phyloP scores from a whole-genome alignment of 2,888 invertebrate species.

The Nasonovia ribisnigri region DNA sequence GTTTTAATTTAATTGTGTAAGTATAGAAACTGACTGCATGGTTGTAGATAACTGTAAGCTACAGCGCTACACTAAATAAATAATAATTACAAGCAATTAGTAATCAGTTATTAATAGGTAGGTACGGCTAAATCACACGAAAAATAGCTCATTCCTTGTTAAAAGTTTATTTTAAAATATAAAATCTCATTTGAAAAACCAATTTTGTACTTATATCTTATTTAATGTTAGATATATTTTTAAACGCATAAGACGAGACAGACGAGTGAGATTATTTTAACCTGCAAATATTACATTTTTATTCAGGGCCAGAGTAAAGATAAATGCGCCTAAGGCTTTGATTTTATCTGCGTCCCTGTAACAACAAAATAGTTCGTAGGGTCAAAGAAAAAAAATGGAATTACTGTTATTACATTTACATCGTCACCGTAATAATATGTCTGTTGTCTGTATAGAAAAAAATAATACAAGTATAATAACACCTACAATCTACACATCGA shows the following conservation, averaged over 20 bases:
- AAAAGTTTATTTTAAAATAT: not conserved
- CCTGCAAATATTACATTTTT: not conserved
- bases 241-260: not conserved
- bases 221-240: not conserved
- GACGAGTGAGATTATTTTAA: not conserved
- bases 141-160: not conserved
- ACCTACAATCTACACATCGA: not conserved
- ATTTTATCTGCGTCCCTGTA: not conserved
- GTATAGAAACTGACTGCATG: not conserved
- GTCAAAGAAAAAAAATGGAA: not conserved
- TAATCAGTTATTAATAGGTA: not conserved
- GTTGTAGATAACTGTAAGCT: not conserved
- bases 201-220: not conserved
- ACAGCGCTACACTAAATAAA: not conserved
- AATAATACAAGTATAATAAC: not conserved
- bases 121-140: not conserved
- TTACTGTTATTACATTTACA: not conserved
- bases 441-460: not conserved
- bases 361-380: not conserved
- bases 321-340: not conserved
- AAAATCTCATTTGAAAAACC: not conserved
- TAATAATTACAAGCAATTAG: not conserved
- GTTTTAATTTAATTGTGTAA: not conserved
- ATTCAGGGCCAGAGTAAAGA: not conserved
- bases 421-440: not conserved